Evolutionary conservation across 1,140 invertebrate species (phyloP).

Genomic region (Drosophila chauvacae): DNA sequence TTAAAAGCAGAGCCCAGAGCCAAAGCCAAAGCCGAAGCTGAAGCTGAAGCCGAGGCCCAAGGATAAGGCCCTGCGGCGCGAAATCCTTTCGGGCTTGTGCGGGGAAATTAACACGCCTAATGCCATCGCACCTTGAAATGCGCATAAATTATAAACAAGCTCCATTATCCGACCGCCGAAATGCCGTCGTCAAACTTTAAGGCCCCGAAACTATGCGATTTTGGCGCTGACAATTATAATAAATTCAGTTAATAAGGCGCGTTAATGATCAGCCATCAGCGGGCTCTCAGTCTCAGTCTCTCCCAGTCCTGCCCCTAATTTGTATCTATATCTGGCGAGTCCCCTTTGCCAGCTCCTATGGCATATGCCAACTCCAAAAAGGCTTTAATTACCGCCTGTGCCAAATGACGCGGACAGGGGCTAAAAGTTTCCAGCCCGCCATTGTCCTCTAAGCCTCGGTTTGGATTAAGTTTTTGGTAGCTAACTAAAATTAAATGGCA

Average conservation of each 20-base stretch:
- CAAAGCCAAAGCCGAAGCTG: background rate
- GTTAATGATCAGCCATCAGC: slow-evolving; percentile 77
- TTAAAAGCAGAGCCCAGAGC: slow-evolving; percentile 54
- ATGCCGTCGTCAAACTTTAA: slow-evolving; percentile 50
- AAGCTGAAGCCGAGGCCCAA: slow-evolving; percentile 21
- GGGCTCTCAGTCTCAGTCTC: slow-evolving; percentile 29
- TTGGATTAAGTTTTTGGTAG: slow-evolving; percentile 35
- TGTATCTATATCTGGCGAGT: slow-evolving; percentile 9
- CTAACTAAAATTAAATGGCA: slow-evolving; percentile 22
- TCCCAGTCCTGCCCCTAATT: slow-evolving; percentile 34
- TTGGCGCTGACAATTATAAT: slow-evolving; percentile 71
- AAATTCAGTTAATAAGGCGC: slow-evolving; percentile 80
- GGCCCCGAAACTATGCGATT: slow-evolving; percentile 62
- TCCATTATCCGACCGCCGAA: slow-evolving; percentile 62
- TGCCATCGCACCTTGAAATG: slow-evolving; percentile 67
- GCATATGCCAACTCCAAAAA: slow-evolving; percentile 41
- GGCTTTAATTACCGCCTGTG: slow-evolving; percentile 49
- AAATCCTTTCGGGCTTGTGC: slow-evolving; percentile 40
- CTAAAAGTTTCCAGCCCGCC: slow-evolving; percentile 23
- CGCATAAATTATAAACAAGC: slow-evolving; percentile 79
- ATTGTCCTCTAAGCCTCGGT: slow-evolving; percentile 18
- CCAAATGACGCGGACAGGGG: slow-evolving; percentile 37
- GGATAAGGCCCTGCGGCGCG: slow-evolving; percentile 10
- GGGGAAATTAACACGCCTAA: slow-evolving; percentile 72
- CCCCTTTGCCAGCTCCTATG: background rate